Conservation (phyloP, 2,888 invertebrate genomes). For the Galerucella calmariensis region DNA sequence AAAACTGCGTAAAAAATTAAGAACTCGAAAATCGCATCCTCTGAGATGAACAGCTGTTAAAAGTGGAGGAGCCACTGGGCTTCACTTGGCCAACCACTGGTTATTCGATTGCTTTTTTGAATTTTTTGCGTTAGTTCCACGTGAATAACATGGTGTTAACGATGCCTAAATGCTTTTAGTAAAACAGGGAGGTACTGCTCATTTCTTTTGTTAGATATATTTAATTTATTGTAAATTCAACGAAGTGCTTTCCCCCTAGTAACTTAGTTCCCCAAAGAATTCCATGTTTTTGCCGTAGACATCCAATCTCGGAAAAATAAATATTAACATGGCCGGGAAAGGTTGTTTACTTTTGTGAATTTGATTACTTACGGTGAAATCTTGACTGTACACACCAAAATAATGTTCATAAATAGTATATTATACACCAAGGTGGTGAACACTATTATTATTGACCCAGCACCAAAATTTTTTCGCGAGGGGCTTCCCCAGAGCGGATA, state of each 20-base stretch:
- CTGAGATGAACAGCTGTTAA: conserved; percentile 10
- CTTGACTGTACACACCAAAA: not conserved
- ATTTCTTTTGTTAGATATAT: conserved; percentile 8
- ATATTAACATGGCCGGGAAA: conserved; percentile 17
- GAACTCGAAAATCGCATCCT: conserved; percentile 3
- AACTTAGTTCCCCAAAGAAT: conserved; percentile 6
- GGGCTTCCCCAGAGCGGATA: too few species aligned
- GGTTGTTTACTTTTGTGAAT: conserved; percentile 17
- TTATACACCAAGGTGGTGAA: too few species aligned
- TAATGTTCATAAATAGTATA: not conserved
- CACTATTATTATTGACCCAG: too few species aligned
- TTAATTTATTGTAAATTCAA: conserved; percentile 20
- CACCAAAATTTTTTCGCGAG: too few species aligned
- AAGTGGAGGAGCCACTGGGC: not conserved
- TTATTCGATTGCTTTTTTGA: not conserved
- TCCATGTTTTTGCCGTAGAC: conserved; percentile 21
- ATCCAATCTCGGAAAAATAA: conserved; percentile 24
- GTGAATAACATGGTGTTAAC: conserved; percentile 12
- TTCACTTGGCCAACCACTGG: not conserved
- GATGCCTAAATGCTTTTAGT: conserved; percentile 7
- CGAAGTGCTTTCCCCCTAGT: not conserved
- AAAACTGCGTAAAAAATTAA: not conserved
- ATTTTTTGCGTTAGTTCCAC: conserved; percentile 1
- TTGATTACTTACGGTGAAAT: conserved; percentile 15
- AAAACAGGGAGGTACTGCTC: not conserved